A percentile compares a stretch with the other conserved stretches of the same genome.
Evolutionary conservation across 2,113 vertebrate species (phyloP).

Genomic region (Chunga burmeisteri): DNA sequence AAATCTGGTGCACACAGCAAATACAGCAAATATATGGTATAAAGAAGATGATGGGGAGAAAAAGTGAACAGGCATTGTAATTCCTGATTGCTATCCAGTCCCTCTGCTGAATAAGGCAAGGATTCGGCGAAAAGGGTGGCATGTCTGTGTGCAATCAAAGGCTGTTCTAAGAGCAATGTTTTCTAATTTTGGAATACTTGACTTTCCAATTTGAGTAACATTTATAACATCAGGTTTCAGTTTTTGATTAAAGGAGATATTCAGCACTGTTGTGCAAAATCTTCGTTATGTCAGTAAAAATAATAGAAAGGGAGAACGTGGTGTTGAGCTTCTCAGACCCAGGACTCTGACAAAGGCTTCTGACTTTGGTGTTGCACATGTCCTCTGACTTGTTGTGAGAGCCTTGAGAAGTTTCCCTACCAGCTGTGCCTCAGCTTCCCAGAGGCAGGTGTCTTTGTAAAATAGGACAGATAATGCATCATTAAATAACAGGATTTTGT

Average conservation of each 20-base stretch:
- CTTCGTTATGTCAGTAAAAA: not conserved
- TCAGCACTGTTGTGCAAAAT: not conserved
- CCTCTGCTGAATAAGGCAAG: not conserved
- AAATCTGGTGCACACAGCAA: not conserved
- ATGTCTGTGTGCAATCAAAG: not conserved
- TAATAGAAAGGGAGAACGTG: not conserved
- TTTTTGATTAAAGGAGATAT: not conserved
- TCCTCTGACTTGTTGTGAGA: not conserved
- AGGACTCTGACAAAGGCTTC: not conserved
- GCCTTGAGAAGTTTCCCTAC: not conserved
- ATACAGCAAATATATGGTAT: not conserved
- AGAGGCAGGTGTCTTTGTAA: not conserved
- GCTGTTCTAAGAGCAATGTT: not conserved
- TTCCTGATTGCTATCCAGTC: not conserved
- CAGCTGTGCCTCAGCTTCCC: not conserved
- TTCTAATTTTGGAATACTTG: conserved; percentile 30
- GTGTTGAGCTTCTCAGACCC: not conserved
- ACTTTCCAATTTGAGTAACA: not conserved
- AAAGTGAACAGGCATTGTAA: not conserved
- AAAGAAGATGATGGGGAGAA: not conserved
- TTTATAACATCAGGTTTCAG: not conserved
- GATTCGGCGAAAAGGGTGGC: not conserved
- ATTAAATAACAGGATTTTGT: not conserved
- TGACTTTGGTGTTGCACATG: not conserved
- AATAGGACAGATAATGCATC: not conserved